A percentile compares a stretch with the other conserved stretches of the same genome.
Evolutionary conservation across 1,140 invertebrate genomes (phyloP).

Genomic region (Zaprionus tsacasi): DNA sequence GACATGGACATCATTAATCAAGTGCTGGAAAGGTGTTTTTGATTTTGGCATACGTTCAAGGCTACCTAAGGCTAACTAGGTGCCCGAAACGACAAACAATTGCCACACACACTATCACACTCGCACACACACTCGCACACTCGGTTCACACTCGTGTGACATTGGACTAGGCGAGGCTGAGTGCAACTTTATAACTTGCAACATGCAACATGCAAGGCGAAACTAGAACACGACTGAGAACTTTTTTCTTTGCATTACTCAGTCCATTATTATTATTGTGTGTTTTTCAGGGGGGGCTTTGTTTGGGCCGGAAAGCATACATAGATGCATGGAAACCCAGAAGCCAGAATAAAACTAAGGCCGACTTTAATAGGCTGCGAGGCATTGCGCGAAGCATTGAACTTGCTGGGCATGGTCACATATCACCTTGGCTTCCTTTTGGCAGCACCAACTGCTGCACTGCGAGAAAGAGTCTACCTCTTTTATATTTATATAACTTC

Average conservation of each 20-base stretch:
- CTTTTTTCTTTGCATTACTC: constrained; percentile 48
- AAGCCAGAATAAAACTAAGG: constrained; percentile 59
- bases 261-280: constrained; percentile 56
- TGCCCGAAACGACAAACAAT: constrained; percentile 58
- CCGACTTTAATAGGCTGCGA: constrained; percentile 69
- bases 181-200: constrained; percentile 66
- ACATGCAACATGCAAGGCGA: constrained; percentile 61
- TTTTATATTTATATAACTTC: neutral
- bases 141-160: constrained; percentile 47
- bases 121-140: constrained; percentile 8
- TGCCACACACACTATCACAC: constrained; percentile 45
- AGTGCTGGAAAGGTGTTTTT: constrained; percentile 52
- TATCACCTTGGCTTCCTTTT: constrained; percentile 45
- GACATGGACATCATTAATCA: constrained; percentile 68
- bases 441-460: constrained; percentile 13
- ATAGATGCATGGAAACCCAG: constrained; percentile 3
- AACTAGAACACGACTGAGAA: constrained; percentile 82
- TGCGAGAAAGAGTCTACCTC: neutral
- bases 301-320: constrained; percentile 62
- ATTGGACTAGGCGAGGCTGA: constrained; percentile 61
- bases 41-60: constrained; percentile 80
- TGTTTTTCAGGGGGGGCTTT: constrained; percentile 42
- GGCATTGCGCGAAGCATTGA: constrained; percentile 64
- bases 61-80: constrained; percentile 40
- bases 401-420: constrained; percentile 56